Base-by-base conservation (phyloP, 2,113 vertebrate genomes). In the Lasiurus cinereus region DNA sequence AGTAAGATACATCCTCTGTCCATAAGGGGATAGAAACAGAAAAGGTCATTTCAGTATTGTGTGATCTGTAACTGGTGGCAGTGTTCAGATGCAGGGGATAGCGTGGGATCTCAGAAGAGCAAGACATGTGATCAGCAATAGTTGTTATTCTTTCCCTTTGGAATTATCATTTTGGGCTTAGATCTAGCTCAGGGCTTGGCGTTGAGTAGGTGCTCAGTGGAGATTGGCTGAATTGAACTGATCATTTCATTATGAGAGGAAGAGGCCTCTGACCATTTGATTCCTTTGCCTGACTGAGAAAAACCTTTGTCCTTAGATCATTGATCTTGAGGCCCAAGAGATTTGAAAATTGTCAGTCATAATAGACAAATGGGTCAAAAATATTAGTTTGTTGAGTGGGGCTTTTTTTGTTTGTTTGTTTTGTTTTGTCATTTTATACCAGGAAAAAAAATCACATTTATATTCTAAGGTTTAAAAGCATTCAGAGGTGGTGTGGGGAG, bases 381-480 rank as follows among this genome's bases (percentile, higher is more conserved):
- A 66, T 31, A 12, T 36, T 74, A 56, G 29, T 31, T 48, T n/a
- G 29, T 72, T 39, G 1, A 22, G 2, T 69, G 16, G 15, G 16
- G 59, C 59, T 0, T 69, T 16, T n/a, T 70, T 69, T 74, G 12
- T 50, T 50, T 50, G 11, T 50, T 50, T 52, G 50, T 52, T 52
- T 52, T 52, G 12, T 39, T n/a, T n/a, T 67, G 46, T 15, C 18
- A 59, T 91, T 84, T 19, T 59, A 19, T 92, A 66, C 43, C 62
- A 59, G n/a, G 56, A 73, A 95, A 39, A 39, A 83, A 80, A 52
- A 50, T 52, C 24, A 69, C 91, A 93, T 86, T 93, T 93, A 52
- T 94, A 95, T 80, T 79, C 86, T 12, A 83, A 83, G 70, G 64
- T 93, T 94, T 84, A 84, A 96, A 96, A 80, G 62, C 70, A 33